Base-by-base conservation (phyloP, 2,797 vertebrate species). In the Ctenosaura bakeri region DNA sequence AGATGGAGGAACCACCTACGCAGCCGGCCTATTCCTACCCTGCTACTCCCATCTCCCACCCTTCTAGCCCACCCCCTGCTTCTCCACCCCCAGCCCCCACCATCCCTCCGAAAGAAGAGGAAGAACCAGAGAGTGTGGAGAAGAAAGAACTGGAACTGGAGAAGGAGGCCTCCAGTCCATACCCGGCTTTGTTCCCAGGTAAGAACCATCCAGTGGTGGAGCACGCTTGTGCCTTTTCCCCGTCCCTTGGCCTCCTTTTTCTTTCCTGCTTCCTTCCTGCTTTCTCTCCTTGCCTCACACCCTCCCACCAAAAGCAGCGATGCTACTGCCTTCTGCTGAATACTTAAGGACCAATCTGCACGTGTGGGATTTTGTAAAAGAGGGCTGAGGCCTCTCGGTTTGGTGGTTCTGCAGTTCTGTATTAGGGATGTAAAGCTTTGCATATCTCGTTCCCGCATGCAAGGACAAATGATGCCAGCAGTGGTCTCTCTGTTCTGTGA, bases 101-200 rank as follows among this genome's bases (percentile, higher is more conserved):
- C 86, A 95, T 98, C 64, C 94, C 97, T 84, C 98, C 98, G 56
- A 99, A 99, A 94, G 98, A 98, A 95, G 98, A 99, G 95, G 98
- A 99, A 95, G 96, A 93, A 0, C 95, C 97, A 0, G 98, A 98
- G 90, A 98, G 97, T 0, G 95, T 96, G 52, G 98, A 98, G 95
- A 98, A 98, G 96, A 98, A 98, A 93, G 97, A 97, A 74, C 94
- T 98, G 93, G 97, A 98, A 54, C 84, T 97, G 95, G 97, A 97
- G 94, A 99, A 99, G 94, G 96, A 97, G 16, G 86, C 96, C 8
- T 86, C 98, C 3, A 95, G 96, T 69, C 93, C 98, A 0, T 98
- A 98, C 93, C 98, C 97, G 94, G 95, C 98, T 74, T 93, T 98
- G 92, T 99, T 98, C 95, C 96, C 98, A 92, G 99, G 99, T 99